Evolutionary conservation across 2,113 vertebrate genomes (phyloP).

Genomic region (Poicephalus meyeri): DNA sequence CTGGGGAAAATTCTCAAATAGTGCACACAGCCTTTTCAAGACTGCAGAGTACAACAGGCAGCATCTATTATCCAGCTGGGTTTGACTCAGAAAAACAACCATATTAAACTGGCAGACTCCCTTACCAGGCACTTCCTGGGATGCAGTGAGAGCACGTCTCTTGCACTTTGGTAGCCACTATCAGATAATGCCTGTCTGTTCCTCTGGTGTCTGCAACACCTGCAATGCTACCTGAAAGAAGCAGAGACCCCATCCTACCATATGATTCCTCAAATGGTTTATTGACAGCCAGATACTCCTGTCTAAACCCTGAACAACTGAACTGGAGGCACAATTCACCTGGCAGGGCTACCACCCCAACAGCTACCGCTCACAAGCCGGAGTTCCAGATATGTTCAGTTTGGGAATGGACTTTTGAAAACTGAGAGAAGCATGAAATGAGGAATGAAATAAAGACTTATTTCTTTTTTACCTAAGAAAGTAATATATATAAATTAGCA

Average conservation of each 20-base stretch:
- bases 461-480: not conserved
- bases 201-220: not conserved
- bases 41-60: not conserved
- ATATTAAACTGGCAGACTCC: not conserved
- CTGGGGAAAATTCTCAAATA: not conserved
- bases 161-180: not conserved
- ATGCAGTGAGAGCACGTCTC: rapidly evolving
- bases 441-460: not conserved
- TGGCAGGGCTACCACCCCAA: not conserved
- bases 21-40: not conserved
- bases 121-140: not conserved
- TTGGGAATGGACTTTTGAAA: not conserved
- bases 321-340: not conserved
- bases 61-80: not conserved
- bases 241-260: not conserved
- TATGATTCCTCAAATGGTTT: not conserved
- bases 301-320: not conserved
- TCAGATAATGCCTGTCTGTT: not conserved
- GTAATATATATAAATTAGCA: not conserved
- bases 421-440: not conserved
- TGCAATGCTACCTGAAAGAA: not conserved
- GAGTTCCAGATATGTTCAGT: not conserved
- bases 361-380: not conserved
- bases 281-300: not conserved
- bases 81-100: not conserved